A percentile compares a stretch with the other conserved stretches of the same genome.
Conservation (phyloP, 1,140 invertebrate genomes). For the Harlomillsia oculata region DNA sequence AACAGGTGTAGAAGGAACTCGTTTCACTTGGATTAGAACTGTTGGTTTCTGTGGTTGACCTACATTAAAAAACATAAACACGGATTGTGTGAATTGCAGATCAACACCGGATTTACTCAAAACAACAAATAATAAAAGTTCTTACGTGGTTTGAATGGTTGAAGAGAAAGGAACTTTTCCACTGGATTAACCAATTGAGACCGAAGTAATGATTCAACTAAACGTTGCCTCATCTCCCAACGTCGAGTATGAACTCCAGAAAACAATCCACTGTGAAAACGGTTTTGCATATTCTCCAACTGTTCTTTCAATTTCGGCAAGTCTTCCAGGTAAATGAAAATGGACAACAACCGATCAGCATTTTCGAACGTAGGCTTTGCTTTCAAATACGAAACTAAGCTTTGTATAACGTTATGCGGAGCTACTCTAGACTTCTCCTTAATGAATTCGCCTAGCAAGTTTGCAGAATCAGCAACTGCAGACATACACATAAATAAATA, state of each 20-base stretch:
- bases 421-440: conserved; percentile 1
- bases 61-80: too few relatives aligned
- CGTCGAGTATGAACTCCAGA: not conserved
- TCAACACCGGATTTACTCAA: too few relatives aligned
- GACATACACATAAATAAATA: not conserved
- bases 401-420: not conserved
- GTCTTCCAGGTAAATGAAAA: conserved; percentile 12
- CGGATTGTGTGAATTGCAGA: too few relatives aligned
- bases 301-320: conserved; percentile 9
- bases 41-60: too few relatives aligned
- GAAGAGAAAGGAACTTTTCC: not conserved
- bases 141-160: not conserved
- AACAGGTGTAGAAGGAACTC: too few relatives aligned
- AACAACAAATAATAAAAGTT: not conserved
- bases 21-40: too few relatives aligned
- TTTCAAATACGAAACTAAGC: conserved; percentile 10
- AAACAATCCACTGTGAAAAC: not conserved
- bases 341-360: conserved; percentile 6
- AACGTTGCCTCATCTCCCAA: conserved; percentile 8
- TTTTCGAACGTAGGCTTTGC: conserved; percentile 12
- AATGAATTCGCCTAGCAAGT: conserved; percentile 19
- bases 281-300: not conserved
- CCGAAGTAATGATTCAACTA: conserved; percentile 3
- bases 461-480: conserved; percentile 6
- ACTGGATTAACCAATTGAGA: not conserved